These are phyloP conservation scores for Euzetes globulus DNA, from an alignment of 2,888 invertebrate genomes.

Conservation along the genomic window DNA sequence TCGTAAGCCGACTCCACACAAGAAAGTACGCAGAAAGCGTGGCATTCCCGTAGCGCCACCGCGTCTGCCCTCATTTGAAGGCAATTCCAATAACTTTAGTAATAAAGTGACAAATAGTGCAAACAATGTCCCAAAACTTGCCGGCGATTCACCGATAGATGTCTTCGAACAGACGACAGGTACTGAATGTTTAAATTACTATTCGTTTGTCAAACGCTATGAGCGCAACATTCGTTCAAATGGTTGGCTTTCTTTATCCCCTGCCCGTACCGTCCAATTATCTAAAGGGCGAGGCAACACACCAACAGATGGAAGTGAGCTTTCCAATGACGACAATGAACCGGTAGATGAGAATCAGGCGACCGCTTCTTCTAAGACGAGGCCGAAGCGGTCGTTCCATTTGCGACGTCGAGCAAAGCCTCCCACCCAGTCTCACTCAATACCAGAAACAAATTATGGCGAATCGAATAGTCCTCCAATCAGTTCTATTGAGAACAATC, in stretches of 20 bases:
- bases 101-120: conserved; percentile 15
- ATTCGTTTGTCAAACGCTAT: conserved; percentile 11
- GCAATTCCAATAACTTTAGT: conserved; percentile 32
- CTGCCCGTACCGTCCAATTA: background rate
- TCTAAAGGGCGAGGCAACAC: conserved; percentile 43
- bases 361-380: conserved; percentile 43
- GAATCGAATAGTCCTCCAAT: conserved; percentile 28
- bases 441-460: conserved; percentile 29
- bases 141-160: conserved; percentile 7
- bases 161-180: conserved; percentile 25
- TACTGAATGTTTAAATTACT: conserved; percentile 7
- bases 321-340: conserved; percentile 48
- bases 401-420: conserved; percentile 36
- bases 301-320: conserved; percentile 49
- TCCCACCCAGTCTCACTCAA: conserved; percentile 31
- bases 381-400: conserved; percentile 49
- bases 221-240: background rate
- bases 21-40: conserved; percentile 63
- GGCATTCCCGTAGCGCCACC: conserved; percentile 79
- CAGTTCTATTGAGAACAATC: conserved; percentile 21
- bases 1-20: conserved; percentile 57
- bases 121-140: background rate
- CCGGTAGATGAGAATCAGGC: conserved; percentile 42
- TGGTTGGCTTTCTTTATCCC: conserved; percentile 11
- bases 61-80: conserved; percentile 60